Conservation (phyloP, 2,113 vertebrate species). For the Rutilus rutilus region DNA sequence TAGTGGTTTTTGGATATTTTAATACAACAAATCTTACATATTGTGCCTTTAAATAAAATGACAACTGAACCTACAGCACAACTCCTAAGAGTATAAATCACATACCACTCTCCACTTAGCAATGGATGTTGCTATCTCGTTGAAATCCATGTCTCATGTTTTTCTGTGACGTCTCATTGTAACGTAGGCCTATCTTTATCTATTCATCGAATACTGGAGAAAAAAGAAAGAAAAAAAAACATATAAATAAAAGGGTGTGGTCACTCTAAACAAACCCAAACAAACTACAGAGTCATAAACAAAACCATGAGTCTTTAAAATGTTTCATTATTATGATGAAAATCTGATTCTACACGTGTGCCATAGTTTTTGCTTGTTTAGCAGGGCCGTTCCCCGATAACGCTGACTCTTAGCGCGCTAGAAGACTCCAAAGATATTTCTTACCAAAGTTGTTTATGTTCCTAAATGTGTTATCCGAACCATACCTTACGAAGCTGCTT, state of each 20-base stretch:
- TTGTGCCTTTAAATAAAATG: background rate
- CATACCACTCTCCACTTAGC: background rate
- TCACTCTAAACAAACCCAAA: background rate
- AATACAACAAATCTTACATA: too few relatives aligned
- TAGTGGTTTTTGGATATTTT: too few relatives aligned
- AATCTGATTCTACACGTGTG: background rate
- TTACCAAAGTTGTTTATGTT: too few relatives aligned
- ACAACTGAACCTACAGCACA: background rate
- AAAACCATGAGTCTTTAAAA: background rate
- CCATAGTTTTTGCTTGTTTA: background rate
- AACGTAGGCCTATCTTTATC: too few relatives aligned
- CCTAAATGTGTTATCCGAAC: too few relatives aligned
- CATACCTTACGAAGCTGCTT: too few relatives aligned
- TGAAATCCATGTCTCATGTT: background rate
- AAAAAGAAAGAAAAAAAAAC: background rate
- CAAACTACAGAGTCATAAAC: background rate
- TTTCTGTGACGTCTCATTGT: background rate
- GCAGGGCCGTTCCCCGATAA: background rate
- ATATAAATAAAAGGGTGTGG: background rate
- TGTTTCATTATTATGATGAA: background rate
- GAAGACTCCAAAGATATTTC: too few relatives aligned
- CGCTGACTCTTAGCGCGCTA: too few relatives aligned
- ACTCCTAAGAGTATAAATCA: background rate
- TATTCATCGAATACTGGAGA: too few relatives aligned
- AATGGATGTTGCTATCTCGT: background rate